Evolutionary conservation across 2,113 vertebrate genomes (phyloP).

Genomic region (Crotalus tigris): DNA sequence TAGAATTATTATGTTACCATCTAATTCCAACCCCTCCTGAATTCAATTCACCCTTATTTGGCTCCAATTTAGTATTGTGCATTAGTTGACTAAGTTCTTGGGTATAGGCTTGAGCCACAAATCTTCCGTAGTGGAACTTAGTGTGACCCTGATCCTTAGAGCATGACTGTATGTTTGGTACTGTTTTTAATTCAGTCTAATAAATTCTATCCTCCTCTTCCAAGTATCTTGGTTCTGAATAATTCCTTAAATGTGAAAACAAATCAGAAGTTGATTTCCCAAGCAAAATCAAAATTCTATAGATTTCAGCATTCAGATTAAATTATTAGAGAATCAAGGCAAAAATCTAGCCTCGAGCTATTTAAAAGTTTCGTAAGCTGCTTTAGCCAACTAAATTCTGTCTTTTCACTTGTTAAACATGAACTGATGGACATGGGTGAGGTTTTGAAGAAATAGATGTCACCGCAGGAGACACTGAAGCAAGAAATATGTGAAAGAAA

Average conservation of each 20-base stretch:
- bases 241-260: not conserved
- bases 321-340: not conserved
- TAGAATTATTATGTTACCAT: not conserved
- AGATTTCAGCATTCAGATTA: not conserved
- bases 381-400: not conserved
- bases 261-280: not conserved
- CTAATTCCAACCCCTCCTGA: not conserved
- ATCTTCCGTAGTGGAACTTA: not conserved
- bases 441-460: not conserved
- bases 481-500: not conserved
- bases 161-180: not conserved
- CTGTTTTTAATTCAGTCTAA: not conserved
- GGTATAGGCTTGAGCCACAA: not conserved
- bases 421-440: not conserved
- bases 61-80: not conserved
- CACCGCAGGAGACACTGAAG: not conserved
- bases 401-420: not conserved
- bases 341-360: not conserved
- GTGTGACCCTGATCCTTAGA: not conserved
- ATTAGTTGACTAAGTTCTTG: not conserved
- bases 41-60: not conserved
- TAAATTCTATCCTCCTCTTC: not conserved
- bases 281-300: not conserved
- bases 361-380: slow-evolving; percentile 6
- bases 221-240: not conserved